A percentile compares a stretch with the other conserved stretches of the same genome.
Evolutionary conservation across 2,113 vertebrate genomes (phyloP).

Genomic region (Chaetops frenatus): DNA sequence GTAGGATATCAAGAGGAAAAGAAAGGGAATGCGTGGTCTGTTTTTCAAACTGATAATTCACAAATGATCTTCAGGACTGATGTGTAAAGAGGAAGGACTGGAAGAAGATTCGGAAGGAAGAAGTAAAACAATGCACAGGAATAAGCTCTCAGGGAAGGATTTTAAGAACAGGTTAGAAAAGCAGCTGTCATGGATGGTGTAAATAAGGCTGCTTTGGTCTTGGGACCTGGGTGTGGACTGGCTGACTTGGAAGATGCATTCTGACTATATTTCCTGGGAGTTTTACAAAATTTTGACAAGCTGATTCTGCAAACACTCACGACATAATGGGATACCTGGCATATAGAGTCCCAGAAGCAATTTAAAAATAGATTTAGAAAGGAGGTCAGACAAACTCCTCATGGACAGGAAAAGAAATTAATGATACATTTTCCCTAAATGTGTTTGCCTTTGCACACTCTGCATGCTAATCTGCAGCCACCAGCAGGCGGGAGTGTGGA

Average conservation of each 20-base stretch:
- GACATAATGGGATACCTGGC: constrained; percentile 52
- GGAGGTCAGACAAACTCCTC: constrained; percentile 62
- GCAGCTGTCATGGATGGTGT: neutral
- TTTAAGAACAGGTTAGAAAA: neutral
- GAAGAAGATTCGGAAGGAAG: neutral
- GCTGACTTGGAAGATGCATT: neutral
- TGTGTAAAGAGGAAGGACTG: neutral
- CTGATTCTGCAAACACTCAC: neutral
- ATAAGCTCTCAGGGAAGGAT: neutral
- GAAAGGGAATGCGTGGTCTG: neutral
- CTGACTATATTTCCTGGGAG: rapidly evolving
- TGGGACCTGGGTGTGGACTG: neutral
- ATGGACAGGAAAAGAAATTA: constrained; percentile 59
- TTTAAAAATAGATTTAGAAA: constrained; percentile 72
- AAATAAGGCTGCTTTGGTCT: neutral
- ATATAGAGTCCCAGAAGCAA: constrained; percentile 34
- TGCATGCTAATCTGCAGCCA: neutral
- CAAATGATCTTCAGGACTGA: neutral
- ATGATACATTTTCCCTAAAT: constrained; percentile 34
- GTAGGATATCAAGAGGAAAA: neutral
- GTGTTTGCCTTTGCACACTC: neutral
- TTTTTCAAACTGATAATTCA: neutral
- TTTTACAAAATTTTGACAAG: neutral
- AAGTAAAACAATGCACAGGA: neutral
- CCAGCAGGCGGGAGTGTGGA: rapidly evolving